Base-by-base conservation (phyloP, 2,888 invertebrate genomes). In the Scaptomyza caliginosa region DNA sequence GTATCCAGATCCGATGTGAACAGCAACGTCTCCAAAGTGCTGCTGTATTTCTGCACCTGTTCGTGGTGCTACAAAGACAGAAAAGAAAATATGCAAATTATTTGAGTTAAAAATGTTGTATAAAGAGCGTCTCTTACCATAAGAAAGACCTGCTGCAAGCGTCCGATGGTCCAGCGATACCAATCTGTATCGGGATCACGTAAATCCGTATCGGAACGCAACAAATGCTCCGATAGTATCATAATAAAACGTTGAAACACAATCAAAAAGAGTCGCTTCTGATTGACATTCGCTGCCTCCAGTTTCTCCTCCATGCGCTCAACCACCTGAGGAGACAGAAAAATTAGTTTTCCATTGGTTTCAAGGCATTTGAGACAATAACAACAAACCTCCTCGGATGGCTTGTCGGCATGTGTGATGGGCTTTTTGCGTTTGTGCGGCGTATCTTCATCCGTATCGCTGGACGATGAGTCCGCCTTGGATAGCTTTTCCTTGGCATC, bases 221-320 rank as follows among this genome's bases (percentile, higher is more conserved):
- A 96, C 84, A 99, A 93, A 92, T 99, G 98, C 91, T 99, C 98
- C 0, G 98, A 98, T 74, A 99, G 93, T 82, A 98, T 97, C 96
- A 99, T 98, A 77, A 99, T 99, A 92, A 99, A 99, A 64, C 99
- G 94, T 93, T 99, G 98, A 92, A 99, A 99, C 85, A 99, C 97
- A 90, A 99, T 98, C 68, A 99, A 94, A 92, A 99, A 99, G 69
- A 99, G 93, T 89, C 98, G 96, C 92, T 99, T 99, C 92, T 98
- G 98, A 92, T 99, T 98, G 73, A 97, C 97, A 92, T 98, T 98
- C 0, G 97, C 98, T 2, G 96, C 95, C 91, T 99, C 99, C 60
- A 98, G 91, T 64, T 96, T 96, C 91, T 99, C 98, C 90, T 99
- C 98, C 97, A 98, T 97, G 57, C 97, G 94, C 90, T 98, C 98